Evolutionary conservation across 2,113 vertebrate genomes (phyloP).

Genomic region (Pogona vitticeps): DNA sequence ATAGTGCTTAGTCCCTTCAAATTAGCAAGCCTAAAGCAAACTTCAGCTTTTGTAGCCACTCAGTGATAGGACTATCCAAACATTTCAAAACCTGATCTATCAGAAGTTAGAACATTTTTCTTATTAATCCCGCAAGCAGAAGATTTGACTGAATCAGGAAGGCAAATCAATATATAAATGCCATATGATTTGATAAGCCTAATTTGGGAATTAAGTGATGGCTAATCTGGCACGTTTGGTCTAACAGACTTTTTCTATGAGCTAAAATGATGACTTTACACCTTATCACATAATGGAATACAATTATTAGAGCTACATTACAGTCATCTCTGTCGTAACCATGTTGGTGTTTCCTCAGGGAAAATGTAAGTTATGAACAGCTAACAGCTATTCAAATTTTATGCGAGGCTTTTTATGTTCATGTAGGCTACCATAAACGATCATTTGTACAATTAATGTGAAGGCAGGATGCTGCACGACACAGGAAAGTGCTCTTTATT

Average conservation of each 20-base stretch:
- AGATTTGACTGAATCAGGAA: neutral
- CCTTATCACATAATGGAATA: neutral
- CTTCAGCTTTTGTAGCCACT: neutral
- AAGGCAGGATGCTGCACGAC: neutral
- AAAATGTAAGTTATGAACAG: neutral
- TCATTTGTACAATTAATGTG: neutral
- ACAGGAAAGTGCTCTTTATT: neutral
- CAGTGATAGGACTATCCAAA: neutral
- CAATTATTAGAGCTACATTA: neutral
- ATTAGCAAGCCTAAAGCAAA: neutral
- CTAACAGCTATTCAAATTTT: neutral
- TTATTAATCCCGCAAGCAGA: neutral
- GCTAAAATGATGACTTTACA: neutral
- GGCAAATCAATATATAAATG: neutral
- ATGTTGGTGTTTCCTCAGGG: neutral
- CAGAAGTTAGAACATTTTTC: neutral
- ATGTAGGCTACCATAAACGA: neutral
- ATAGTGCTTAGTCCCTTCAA: neutral
- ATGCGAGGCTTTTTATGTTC: neutral
- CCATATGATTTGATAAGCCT: neutral
- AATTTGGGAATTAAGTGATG: neutral
- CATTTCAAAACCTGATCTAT: neutral
- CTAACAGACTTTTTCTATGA: neutral
- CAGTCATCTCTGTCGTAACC: neutral
- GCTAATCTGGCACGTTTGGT: neutral